These are phyloP conservation scores for Dendrocincla fuliginosa DNA, from an alignment of 2,797 vertebrate species.

Conservation along the genomic window DNA sequence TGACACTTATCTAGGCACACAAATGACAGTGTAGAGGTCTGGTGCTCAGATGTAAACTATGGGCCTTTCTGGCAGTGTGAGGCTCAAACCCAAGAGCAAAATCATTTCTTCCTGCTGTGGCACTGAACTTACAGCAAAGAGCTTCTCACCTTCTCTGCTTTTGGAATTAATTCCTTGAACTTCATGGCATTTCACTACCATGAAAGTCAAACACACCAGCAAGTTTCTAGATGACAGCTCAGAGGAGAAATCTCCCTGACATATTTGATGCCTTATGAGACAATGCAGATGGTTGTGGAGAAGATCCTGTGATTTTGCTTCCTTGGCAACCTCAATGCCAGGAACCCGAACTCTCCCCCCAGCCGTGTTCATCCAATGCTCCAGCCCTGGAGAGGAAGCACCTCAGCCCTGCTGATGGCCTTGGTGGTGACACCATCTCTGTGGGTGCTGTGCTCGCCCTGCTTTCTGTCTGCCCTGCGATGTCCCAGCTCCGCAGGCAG, in stretches of 20 bases:
- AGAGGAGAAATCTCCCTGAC: background rate
- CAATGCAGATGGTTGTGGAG: background rate
- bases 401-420: background rate
- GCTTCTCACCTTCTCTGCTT: background rate
- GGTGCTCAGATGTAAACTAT: background rate
- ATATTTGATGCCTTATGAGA: background rate
- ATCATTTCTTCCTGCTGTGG: background rate
- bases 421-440: background rate
- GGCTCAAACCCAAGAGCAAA: background rate
- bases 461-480: fast-evolving
- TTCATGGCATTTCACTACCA: background rate
- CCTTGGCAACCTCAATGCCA: background rate
- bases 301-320: background rate
- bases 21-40: background rate
- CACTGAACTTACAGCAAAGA: background rate
- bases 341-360: fast-evolving
- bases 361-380: fast-evolving
- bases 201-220: background rate
- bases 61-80: background rate
- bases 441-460: fast-evolving
- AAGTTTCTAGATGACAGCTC: background rate
- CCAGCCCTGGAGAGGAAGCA: background rate
- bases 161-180: background rate
- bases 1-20: background rate
- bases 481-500: background rate